Evolutionary conservation across 2,797 vertebrate species (phyloP), one percentile per base, ranked within the genome.

Genomic region (Oceanodroma leucorhoa): DNA sequence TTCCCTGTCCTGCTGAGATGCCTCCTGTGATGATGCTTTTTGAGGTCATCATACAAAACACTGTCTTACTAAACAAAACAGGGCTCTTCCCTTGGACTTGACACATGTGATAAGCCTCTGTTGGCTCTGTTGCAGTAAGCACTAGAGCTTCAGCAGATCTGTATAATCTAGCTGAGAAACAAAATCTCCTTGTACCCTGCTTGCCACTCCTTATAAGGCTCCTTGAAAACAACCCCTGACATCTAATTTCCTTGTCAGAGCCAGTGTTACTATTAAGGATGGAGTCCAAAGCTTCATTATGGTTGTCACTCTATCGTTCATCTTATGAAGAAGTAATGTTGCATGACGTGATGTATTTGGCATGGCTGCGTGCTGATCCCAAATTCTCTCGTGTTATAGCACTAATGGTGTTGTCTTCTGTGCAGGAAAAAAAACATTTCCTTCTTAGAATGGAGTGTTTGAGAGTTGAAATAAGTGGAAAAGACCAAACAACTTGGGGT

Each of bases 221-320:
- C 20, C 64, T 86, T 79, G 60, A 55, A 78, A 83, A 62, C 2
- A n/a, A 29, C 12, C 23, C 23, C 17, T 67, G 40, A 22, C 34
- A 57, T 67, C 55, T 41, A 10, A 67, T 60, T 89, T 91, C 51
- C 32, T 15, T 67, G 21, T 76, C 67, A 45, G 64, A 79, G 15
- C 12, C 34, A 62, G 46, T 29, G 32, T 73, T 87, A 13, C 20
- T 45, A 19, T 62, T 46, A 69, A 78, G 29, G 23, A 61, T 80
- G 67, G 46, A 90, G 40, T 89, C 48, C 82, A 77, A n/a, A 83
- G 12, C 75, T 83, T 85, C 71, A 14, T 82, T 80, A 19, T 60
- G n/a, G 23, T 54, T 90, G 48, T 62, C 26, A 30, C 21, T 77
- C 60, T 60, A 10, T 36, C 66, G 36, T 36, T 73, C 32, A 24